These are phyloP conservation scores for Flabesymbios commensalis DNA, from an alignment of 2,888 invertebrate species.

Conservation along the genomic window DNA sequence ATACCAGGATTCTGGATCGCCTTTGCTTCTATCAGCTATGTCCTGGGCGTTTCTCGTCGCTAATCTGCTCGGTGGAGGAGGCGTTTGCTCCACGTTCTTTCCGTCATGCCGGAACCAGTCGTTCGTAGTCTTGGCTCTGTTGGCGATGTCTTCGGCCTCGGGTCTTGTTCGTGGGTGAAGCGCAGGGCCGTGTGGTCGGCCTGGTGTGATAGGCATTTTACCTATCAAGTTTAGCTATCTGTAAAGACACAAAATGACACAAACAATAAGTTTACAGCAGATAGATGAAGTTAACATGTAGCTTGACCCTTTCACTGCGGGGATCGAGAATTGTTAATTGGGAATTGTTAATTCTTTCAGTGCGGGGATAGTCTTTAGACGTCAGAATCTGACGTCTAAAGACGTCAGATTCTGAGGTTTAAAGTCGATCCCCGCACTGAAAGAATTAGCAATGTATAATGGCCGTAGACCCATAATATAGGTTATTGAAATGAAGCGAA, in stretches of 20 bases:
- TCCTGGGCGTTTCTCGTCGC: not conserved
- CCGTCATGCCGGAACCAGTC: conserved; percentile 39
- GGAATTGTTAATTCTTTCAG: too few relatives aligned
- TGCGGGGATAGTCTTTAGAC: too few relatives aligned
- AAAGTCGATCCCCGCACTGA: too few relatives aligned
- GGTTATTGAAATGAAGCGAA: too few relatives aligned
- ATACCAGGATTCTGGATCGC: conserved; percentile 22
- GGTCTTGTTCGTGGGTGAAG: conserved; percentile 30
- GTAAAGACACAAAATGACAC: not conserved
- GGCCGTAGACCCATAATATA: too few relatives aligned
- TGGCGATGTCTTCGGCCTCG: conserved; percentile 33
- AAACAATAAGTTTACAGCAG: too few relatives aligned
- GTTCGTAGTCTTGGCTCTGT: conserved; percentile 20
- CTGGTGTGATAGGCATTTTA: conserved; percentile 19
- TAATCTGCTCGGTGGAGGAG: conserved; percentile 7
- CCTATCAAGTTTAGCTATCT: not conserved
- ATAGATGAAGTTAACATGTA: too few relatives aligned
- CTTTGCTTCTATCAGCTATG: conserved; percentile 22
- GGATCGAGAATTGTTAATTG: too few relatives aligned
- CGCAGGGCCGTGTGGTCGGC: conserved; percentile 27
- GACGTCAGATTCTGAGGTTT: too few relatives aligned
- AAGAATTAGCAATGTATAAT: too few relatives aligned
- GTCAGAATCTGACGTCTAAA: too few relatives aligned
- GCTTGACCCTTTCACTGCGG: too few relatives aligned
- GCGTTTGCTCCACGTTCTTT: conserved; percentile 27